Evolutionary conservation across 2,797 vertebrate species (phyloP).

Genomic region (Syndactyla subalaris): DNA sequence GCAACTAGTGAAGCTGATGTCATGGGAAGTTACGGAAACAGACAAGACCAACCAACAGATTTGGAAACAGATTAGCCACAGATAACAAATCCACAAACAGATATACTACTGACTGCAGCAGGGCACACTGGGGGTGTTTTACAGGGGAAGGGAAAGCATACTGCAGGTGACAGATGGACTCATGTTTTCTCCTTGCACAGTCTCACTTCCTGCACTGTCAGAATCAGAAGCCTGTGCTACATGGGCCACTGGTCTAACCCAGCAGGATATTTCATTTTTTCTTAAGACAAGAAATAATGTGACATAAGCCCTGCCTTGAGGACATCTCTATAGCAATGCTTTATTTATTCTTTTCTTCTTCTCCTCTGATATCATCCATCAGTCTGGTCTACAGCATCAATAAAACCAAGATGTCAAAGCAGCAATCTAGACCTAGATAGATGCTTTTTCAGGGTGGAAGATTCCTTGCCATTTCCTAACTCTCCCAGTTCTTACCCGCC

Average conservation of each 20-base stretch:
- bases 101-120: background rate
- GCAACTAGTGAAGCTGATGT: background rate
- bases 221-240: background rate
- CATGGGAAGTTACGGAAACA: background rate
- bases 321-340: background rate
- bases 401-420: background rate
- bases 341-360: slow-evolving; percentile 19
- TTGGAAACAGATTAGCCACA: background rate
- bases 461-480: background rate
- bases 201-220: background rate
- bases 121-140: background rate
- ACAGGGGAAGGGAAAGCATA: background rate
- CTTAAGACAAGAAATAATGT: background rate
- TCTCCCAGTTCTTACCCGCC: background rate
- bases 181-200: accelerated
- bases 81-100: background rate
- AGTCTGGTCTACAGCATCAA: background rate
- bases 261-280: background rate
- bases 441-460: background rate
- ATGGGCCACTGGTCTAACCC: background rate
- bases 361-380: background rate
- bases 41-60: background rate
- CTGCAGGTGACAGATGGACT: background rate
- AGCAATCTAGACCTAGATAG: background rate
- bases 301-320: background rate